Evolutionary conservation across 2,888 invertebrate genomes (phyloP).

Genomic region (Epistrophella euchroma): DNA sequence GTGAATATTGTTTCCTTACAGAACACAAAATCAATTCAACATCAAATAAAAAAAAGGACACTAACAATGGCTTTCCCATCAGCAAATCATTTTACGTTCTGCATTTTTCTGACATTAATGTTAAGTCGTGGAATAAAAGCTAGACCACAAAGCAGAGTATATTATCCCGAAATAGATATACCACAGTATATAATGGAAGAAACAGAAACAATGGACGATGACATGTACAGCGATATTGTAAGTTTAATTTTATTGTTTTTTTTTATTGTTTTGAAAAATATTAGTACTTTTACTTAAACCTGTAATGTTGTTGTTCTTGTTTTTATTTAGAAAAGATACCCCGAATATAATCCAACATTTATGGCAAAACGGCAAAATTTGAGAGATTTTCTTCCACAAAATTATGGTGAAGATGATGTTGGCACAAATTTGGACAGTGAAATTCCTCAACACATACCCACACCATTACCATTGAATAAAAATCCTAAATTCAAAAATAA

Average conservation of each 20-base stretch:
- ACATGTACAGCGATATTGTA: constrained; percentile 67
- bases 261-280: background rate
- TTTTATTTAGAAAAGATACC: constrained; percentile 77
- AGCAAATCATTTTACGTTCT: constrained; percentile 57
- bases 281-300: background rate
- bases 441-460: constrained; percentile 71
- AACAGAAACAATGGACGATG: constrained; percentile 68
- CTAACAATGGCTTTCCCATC: constrained; percentile 26
- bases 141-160: constrained; percentile 52
- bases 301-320: background rate
- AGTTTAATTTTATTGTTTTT: constrained; percentile 2
- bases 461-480: constrained; percentile 78
- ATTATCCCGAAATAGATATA: constrained; percentile 66
- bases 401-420: constrained; percentile 79
- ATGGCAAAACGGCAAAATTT: constrained; percentile 81
- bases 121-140: constrained; percentile 39
- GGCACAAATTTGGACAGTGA: constrained; percentile 63
- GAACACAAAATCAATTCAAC: background rate
- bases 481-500: constrained; percentile 67
- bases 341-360: constrained; percentile 77
- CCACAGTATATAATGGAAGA: constrained; percentile 67
- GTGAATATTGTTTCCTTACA: background rate
- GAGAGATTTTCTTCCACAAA: constrained; percentile 78
- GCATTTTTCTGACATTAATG: constrained; percentile 59
- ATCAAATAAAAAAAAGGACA: background rate